Conservation (phyloP, 2,797 vertebrate species). For the Ceyx erithaca region DNA sequence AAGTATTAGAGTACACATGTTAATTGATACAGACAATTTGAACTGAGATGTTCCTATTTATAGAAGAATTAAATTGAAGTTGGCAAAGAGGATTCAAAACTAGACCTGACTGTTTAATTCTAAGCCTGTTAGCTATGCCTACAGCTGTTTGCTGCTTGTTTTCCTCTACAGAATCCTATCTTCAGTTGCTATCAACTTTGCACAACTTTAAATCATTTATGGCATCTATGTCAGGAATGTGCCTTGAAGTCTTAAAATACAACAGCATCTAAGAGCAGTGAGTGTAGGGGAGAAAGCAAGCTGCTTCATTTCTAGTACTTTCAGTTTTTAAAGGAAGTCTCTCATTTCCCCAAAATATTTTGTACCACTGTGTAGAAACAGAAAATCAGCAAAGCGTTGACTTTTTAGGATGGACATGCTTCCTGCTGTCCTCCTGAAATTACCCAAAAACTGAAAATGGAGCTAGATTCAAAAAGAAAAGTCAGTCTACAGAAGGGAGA, state of each 20-base stretch:
- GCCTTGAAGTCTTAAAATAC: neutral
- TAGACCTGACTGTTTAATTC: neutral
- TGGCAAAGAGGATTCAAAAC: neutral
- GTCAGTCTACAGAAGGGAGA: neutral
- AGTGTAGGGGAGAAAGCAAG: neutral
- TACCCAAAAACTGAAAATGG: neutral
- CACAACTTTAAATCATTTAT: neutral
- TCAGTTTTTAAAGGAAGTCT: neutral
- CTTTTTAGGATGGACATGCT: fast-evolving
- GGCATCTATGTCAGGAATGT: neutral
- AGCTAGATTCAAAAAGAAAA: neutral
- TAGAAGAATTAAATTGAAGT: neutral
- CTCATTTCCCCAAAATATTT: neutral
- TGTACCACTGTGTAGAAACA: neutral
- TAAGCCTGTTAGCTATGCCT: neutral
- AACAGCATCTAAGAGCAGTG: neutral
- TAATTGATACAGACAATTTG: neutral
- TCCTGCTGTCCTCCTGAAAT: neutral
- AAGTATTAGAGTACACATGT: neutral
- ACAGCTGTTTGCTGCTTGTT: neutral
- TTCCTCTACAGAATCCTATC: neutral
- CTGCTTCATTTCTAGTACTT: neutral
- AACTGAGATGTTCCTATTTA: neutral
- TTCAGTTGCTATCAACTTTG: neutral
- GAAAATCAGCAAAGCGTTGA: neutral